Evolutionary conservation across 1,140 invertebrate species (phyloP), one percentile per base, ranked within the genome.

Genomic region (Euwallacea similis): DNA sequence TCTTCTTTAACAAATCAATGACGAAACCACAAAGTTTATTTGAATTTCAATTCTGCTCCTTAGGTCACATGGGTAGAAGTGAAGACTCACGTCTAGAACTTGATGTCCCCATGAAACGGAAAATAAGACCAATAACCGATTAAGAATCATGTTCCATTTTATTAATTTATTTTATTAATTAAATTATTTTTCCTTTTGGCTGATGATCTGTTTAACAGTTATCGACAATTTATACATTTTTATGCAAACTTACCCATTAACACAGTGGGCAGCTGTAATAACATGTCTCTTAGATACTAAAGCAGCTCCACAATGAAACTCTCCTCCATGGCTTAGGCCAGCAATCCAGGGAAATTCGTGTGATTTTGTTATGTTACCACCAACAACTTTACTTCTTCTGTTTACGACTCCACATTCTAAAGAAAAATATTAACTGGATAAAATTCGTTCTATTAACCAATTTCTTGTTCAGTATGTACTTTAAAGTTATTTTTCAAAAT

Each of bases 331-430:
- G 66, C 85, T 82, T 13, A 94, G 81, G 41, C 87, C 87, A 1
- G 86, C 89, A 76, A 92, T 86, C 91, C 91, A 93, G 0, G 91
- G 91, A 77, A 91, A 91, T 78, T 93, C 89, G 74, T 88, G 85
- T 9, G 87, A 82, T 67, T 85, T 85, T 0, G 90, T 89, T 65
- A 87, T 84, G 54, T 86, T 83, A 0, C 91, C 91, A 9, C 91
- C 91, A 0, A 93, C 89, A 47, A 93, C 92, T 72, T 89, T 84
- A 15, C 86, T 85, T 55, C 88, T 83, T 13, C 88, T 84, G 68
- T 87, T 86, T 0, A 86, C 85, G 4, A 89, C 79, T 0, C 91
- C 91, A 73, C 91, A 93, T 74, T 86, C 90, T 92, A 64, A 21
- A 47, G 42, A 61, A 0, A 21, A 0, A 61, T 13, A n/a, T 15